Percentiles rank a stretch among this genome's conserved stretches.
These are phyloP conservation scores for Orbicella faveolata DNA, from an alignment of 64 coral and sea anemone genomes.

Conservation along the genomic window DNA sequence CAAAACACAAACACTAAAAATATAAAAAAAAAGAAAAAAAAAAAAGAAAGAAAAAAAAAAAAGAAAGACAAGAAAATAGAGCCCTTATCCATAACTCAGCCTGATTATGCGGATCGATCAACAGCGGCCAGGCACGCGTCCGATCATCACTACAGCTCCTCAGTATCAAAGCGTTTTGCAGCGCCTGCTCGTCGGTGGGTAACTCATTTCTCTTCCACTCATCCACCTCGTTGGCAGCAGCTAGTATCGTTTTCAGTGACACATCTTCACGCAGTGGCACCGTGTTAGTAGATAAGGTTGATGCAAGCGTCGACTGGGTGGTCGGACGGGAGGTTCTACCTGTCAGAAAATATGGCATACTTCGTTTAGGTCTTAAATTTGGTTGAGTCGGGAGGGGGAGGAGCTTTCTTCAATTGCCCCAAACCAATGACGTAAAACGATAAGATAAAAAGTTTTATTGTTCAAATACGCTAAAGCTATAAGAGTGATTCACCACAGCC, in stretches of 20 bases:
- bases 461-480: no score
- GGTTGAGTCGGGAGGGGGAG: no score
- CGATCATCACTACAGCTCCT: conserved; percentile 65
- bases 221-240: conserved; percentile 72
- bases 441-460: no score
- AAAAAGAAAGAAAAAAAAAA: no score
- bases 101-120: conserved; percentile 85
- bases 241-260: conserved; percentile 63
- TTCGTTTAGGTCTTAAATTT: no score
- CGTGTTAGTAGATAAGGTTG: conserved; percentile 6
- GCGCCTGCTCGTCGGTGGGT: conserved; percentile 61
- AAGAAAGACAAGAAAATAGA: neutral
- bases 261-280: conserved; percentile 66
- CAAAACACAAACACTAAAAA: no score
- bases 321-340: neutral
- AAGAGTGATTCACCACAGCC: no score
- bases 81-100: conserved; percentile 85
- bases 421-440: no score
- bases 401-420: no score
- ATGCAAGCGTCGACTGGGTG: conserved; percentile 2
- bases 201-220: conserved; percentile 77
- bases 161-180: conserved; percentile 90
- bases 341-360: neutral
- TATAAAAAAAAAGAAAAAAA: no score
- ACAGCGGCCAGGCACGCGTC: conserved; percentile 74